Base-by-base conservation (phyloP, 2,113 vertebrate genomes). In the Columba janthina region DNA sequence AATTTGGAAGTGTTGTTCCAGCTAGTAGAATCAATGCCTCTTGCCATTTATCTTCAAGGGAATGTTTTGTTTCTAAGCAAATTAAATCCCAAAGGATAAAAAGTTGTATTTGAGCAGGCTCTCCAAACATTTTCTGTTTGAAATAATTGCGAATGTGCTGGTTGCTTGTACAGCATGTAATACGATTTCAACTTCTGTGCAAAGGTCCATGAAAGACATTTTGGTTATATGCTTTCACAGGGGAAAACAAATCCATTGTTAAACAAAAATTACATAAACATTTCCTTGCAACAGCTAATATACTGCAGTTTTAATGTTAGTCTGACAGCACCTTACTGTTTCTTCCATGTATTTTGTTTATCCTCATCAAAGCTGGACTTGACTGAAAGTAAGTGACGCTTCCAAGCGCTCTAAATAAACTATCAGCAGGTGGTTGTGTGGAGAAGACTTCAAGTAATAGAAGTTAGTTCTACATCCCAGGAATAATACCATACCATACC, bases 31-130 rank as follows among this genome's bases (percentile, higher is more conserved):
- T 91, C 91, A 83, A 67, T 57, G 46, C 5, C 72, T 71, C 75
- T 83, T 96, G 64, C 42, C 85, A 86, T 94, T 91, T 97, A 70
- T 83, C 67, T 95, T 89, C 85, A 88, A 88, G 38, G 29, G 46
- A 85, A 88, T n/a, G 34, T 73, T 88, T 91, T 76, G 32, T 80
- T 91, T 94, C 90, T 67, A 91, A 91, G 69, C 46, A 96, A 96
- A 85, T 90, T 58, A 88, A 86, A 90, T 92, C 88, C 82, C 74
- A 79, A 83, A 83, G 78, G 82, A 94, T 28, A 90, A 83, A 73
- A 91, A 67, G 46, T 4, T 91, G 34, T 82, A 66, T 73, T 91
- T 94, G 56, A 93, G 42, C 42, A 88, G 29, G 11, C 28, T 80
- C 29, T 93, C 80, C 72, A 71, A 88, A 79, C 77, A 50, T 79